These are phyloP conservation scores for Todiramphus chloris DNA, from an alignment of 2,113 vertebrate genomes.

Conservation along the genomic window DNA sequence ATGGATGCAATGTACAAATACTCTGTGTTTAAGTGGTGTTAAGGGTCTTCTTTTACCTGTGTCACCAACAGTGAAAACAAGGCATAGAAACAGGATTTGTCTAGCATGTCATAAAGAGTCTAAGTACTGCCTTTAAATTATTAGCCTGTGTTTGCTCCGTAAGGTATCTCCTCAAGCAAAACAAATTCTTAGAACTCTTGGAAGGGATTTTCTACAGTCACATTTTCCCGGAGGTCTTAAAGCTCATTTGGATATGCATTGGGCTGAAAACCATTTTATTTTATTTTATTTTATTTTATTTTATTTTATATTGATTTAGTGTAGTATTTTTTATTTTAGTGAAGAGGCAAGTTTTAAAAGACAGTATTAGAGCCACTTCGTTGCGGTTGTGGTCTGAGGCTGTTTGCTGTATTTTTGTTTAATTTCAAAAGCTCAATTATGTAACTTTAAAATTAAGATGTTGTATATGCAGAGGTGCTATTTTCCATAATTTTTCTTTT, in stretches of 20 bases:
- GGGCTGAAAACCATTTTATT: neutral
- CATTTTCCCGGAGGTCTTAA: neutral
- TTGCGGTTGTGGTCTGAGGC: neutral
- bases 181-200: neutral
- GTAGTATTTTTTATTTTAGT: neutral
- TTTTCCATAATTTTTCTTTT: slow-evolving; percentile 46
- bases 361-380: neutral
- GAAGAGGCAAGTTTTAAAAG: neutral
- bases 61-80: neutral
- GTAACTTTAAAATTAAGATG: slow-evolving; percentile 57
- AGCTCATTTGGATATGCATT: neutral
- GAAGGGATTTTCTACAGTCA: neutral
- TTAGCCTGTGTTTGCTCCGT: neutral
- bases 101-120: neutral
- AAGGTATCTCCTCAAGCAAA: neutral
- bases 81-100: neutral
- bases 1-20: neutral
- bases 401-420: slow-evolving; percentile 24
- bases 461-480: slow-evolving; percentile 53
- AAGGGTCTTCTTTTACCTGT: neutral
- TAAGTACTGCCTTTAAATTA: neutral
- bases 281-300: neutral
- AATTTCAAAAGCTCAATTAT: slow-evolving; percentile 53
- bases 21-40: neutral
- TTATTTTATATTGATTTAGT: neutral